Conservation (phyloP, 2,113 vertebrate genomes). For the Picathartes gymnocephalus region DNA sequence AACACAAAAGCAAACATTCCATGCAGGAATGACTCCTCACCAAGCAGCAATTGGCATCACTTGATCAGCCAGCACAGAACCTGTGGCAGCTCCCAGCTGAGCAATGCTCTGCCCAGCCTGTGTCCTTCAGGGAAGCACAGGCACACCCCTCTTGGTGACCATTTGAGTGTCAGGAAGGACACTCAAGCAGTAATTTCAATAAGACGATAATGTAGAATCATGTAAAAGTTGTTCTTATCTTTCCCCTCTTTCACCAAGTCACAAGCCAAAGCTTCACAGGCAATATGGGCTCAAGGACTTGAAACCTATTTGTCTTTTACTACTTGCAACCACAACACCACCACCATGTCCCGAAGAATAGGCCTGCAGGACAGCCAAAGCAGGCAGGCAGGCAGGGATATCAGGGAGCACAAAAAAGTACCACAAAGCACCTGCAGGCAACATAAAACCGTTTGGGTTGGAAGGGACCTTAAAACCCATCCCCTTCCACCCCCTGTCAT, state of each 20-base stretch:
- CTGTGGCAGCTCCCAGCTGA: neutral
- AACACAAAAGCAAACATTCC: neutral
- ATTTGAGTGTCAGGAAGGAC: neutral
- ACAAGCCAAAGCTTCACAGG: rapidly evolving
- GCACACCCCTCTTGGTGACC: neutral
- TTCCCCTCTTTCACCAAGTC: neutral
- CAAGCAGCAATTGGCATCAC: neutral
- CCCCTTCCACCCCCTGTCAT: too few relatives aligned
- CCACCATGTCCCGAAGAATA: neutral
- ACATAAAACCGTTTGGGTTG: neutral
- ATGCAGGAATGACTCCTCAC: neutral
- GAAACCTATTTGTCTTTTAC: neutral
- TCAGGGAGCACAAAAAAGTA: neutral
- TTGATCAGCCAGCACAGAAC: neutral
- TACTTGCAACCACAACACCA: neutral
- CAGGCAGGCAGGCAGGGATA: neutral
- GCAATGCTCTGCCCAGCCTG: rapidly evolving
- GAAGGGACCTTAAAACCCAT: neutral
- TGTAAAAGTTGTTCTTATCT: neutral
- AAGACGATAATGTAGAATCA: neutral
- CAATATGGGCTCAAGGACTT: neutral
- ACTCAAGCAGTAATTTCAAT: neutral
- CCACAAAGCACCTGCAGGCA: neutral
- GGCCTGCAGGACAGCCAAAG: neutral
- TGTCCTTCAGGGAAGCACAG: neutral